Conservation (phyloP, 1,140 invertebrate genomes). For the Nephila pilipes region DNA sequence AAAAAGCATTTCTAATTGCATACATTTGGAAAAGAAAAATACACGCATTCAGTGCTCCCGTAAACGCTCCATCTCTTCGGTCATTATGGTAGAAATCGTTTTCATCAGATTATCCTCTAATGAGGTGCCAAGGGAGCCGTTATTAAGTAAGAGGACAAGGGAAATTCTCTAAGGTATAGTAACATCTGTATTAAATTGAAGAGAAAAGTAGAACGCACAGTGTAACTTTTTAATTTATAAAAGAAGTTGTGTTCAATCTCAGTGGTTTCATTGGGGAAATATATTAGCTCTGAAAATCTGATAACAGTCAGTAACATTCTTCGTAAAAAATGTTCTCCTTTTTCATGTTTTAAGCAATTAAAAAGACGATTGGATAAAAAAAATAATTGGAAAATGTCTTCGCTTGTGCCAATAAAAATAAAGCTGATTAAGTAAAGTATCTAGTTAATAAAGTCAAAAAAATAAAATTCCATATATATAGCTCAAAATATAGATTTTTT, state of each 20-base stretch:
- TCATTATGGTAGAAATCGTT: constrained; percentile 55
- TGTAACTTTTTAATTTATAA: constrained; percentile 22
- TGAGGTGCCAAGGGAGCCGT: constrained; percentile 62
- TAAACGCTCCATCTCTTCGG: background rate
- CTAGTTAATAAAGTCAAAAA: no score
- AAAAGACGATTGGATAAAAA: no score
- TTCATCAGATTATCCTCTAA: constrained; percentile 60
- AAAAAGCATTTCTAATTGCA: background rate
- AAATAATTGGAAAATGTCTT: no score
- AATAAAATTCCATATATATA: no score
- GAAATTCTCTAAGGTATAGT: constrained; percentile 28
- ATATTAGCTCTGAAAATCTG: background rate
- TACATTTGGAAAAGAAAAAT: background rate
- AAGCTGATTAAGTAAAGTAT: no score
- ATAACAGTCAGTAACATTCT: background rate
- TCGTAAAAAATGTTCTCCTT: no score
- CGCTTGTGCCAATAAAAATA: no score
- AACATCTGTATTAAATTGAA: constrained; percentile 48
- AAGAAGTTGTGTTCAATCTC: constrained; percentile 34
- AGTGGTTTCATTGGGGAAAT: background rate
- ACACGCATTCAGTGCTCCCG: background rate
- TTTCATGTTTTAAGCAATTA: no score
- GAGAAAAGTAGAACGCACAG: background rate
- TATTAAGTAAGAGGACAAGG: constrained; percentile 54
- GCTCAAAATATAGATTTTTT: no score